Conservation (phyloP, 2,888 invertebrate species). For the Noctua fimbriata region DNA sequence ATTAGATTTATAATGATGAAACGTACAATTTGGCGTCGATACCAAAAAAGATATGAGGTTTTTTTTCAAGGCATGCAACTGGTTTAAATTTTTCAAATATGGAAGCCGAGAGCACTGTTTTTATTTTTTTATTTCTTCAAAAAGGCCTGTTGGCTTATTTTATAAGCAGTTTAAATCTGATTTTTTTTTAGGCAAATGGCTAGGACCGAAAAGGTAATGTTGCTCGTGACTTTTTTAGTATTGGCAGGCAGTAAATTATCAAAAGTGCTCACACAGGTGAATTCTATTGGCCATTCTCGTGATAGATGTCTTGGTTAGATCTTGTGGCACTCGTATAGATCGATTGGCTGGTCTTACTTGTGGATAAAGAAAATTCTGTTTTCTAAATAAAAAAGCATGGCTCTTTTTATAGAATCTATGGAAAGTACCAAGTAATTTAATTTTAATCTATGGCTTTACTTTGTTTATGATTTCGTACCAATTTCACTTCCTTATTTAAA, state of each 20-base stretch:
- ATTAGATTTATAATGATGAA: conserved; percentile 45
- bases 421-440: neutral
- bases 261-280: conserved; percentile 17
- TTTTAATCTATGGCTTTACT: neutral
- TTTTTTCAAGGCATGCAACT: conserved; percentile 37
- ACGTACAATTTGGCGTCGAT: conserved; percentile 3
- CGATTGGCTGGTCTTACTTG: neutral
- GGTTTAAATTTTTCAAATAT: neutral
- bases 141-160: neutral
- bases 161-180: neutral
- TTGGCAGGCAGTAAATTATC: conserved; percentile 16
- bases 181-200: neutral
- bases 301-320: conserved; percentile 10
- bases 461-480: neutral
- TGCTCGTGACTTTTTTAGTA: conserved; percentile 1
- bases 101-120: neutral
- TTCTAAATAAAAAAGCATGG: neutral
- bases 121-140: neutral
- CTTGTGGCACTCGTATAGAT: neutral
- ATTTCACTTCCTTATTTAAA: neutral
- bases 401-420: neutral
- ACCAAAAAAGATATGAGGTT: conserved; percentile 20
- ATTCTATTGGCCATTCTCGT: conserved; percentile 31
- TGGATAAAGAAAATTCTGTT: neutral
- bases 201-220: neutral